A percentile compares a stretch with the other conserved stretches of the same genome.
These are phyloP conservation scores for Epizoanthus illoricatus DNA, from an alignment of 92 coral and sea anemone species.

Conservation along the genomic window DNA sequence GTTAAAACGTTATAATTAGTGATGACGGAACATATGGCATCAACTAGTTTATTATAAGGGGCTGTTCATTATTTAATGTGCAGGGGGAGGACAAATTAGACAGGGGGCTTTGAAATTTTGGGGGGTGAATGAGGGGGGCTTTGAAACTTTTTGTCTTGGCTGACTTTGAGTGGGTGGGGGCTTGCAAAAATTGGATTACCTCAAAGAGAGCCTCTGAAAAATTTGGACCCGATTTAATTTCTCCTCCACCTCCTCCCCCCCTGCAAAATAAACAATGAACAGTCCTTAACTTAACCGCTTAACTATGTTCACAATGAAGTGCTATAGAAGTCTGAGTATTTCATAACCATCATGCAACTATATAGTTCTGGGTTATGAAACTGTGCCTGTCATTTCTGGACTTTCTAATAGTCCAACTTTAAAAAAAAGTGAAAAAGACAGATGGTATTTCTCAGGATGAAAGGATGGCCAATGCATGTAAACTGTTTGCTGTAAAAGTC, in stretches of 20 bases:
- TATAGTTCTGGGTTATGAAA: background rate
- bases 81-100: background rate
- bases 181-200: background rate
- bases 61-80: background rate
- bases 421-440: background rate
- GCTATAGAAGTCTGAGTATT: background rate
- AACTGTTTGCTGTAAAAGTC: background rate
- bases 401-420: no score
- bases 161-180: background rate
- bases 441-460: background rate
- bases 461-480: background rate
- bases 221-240: background rate
- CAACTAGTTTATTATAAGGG: no score
- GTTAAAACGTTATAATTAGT: no score
- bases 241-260: conserved; percentile 9
- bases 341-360: conserved; percentile 4
- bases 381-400: background rate
- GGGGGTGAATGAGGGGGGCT: background rate
- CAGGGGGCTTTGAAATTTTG: background rate
- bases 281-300: conserved; percentile 2
- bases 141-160: no score
- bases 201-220: background rate
- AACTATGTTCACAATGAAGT: conserved; percentile 4
- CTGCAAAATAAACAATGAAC: background rate
- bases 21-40: no score